These are phyloP conservation scores for Pica pica DNA, from an alignment of 2,113 vertebrate species.

Conservation along the genomic window DNA sequence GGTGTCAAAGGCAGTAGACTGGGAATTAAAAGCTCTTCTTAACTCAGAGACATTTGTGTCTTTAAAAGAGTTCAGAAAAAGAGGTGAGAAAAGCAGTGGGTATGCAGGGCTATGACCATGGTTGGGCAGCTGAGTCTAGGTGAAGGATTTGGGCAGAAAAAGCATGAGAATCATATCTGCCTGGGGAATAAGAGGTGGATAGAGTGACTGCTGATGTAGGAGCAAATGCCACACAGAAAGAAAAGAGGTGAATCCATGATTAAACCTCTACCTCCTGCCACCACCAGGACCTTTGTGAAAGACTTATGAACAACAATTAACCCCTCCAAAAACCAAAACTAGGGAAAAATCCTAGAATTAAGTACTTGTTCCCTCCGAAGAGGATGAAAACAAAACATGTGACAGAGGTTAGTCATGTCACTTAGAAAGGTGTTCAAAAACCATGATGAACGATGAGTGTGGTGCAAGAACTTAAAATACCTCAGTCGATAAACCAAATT, in stretches of 20 bases:
- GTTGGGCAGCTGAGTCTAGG: conserved; percentile 3
- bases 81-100: not conserved
- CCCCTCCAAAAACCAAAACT: not conserved
- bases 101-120: not conserved
- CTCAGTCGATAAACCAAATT: not conserved
- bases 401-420: not conserved
- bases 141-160: conserved; percentile 32
- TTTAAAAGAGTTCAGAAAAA: not conserved
- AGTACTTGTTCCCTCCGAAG: not conserved
- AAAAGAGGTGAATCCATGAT: not conserved
- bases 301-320: not conserved
- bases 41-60: not conserved
- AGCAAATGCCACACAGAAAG: not conserved
- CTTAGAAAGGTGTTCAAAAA: not conserved
- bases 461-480: not conserved
- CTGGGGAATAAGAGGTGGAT: conserved; percentile 34
- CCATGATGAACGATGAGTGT: not conserved
- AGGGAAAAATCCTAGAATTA: not conserved
- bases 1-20: not conserved
- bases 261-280: not conserved
- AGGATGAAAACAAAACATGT: not conserved
- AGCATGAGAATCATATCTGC: conserved; percentile 6
- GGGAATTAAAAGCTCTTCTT: not conserved
- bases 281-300: not conserved
- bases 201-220: conserved; percentile 7